Evolutionary conservation across 2,113 vertebrate genomes (phyloP).

Genomic region (Tachysurus fulvidraco): DNA sequence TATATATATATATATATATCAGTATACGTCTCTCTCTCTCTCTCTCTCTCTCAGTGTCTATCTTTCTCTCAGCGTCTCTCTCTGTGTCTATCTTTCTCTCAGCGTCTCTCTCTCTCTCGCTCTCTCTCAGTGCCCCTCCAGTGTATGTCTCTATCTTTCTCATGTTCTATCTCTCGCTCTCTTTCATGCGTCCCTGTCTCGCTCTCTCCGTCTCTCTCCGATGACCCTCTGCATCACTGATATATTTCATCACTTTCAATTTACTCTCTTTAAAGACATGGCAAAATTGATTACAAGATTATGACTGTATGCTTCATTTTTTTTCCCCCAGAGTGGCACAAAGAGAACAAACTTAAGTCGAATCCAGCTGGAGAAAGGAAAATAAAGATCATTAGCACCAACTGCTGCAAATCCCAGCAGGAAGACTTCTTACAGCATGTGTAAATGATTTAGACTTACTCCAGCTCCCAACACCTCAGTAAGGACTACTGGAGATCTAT

Average conservation of each 20-base stretch:
- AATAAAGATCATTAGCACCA: neutral
- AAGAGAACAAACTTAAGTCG: neutral
- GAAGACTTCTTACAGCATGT: neutral
- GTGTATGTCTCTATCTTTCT: no score
- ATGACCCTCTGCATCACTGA: neutral
- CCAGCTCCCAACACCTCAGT: neutral
- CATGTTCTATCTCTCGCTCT: no score
- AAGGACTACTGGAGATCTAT: neutral
- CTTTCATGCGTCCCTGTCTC: no score
- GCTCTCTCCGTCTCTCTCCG: neutral
- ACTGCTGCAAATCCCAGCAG: neutral
- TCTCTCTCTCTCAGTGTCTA: no score
- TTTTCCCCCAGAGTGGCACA: constrained; percentile 20
- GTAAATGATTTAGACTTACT: neutral
- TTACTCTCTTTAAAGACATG: constrained; percentile 34
- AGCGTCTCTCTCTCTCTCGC: no score
- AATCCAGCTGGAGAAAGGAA: neutral
- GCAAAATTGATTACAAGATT: constrained; percentile 42
- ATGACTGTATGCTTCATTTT: constrained; percentile 12
- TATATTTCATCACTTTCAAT: constrained; percentile 42
- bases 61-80: no score
- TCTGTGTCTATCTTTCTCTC: no score
- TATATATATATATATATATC: no score
- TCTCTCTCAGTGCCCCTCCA: no score
- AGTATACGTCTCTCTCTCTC: no score